These are phyloP conservation scores for Himalopsyche kuldschensis DNA, from an alignment of 2,888 invertebrate genomes.

Conservation along the genomic window DNA sequence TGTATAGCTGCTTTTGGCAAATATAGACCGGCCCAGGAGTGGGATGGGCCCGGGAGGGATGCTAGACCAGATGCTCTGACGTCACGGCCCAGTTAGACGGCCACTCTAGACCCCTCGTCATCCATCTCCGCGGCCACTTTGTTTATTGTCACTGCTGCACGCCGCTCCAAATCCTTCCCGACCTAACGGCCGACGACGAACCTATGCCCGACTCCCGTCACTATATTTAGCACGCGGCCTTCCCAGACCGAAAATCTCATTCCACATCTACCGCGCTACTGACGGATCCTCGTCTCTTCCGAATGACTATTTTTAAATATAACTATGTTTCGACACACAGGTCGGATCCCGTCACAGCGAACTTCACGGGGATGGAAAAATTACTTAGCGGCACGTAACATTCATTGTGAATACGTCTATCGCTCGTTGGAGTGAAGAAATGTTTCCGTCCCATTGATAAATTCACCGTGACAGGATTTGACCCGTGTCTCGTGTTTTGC, in stretches of 20 bases:
- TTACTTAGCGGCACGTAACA: neutral
- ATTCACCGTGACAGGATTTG: neutral
- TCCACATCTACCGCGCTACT: conserved; percentile 7
- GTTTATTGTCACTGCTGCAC: neutral
- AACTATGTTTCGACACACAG: neutral
- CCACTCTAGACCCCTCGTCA: neutral
- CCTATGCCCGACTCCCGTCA: neutral
- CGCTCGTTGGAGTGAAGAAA: neutral
- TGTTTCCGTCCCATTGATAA: neutral
- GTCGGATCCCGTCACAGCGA: conserved; percentile 1
- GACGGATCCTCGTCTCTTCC: conserved; percentile 7
- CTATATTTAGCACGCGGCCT: conserved; percentile 26
- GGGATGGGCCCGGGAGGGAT: conserved; percentile 11
- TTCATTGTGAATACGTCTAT: neutral
- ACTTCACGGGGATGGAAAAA: neutral
- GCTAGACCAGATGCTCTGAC: conserved; percentile 1
- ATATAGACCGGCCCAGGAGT: conserved; percentile 4
- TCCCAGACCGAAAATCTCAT: conserved; percentile 10
- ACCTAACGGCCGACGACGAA: neutral
- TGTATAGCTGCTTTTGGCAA: conserved; percentile 1
- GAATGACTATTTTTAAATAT: conserved; percentile 16
- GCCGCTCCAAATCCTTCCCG: neutral
- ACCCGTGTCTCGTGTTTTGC: neutral
- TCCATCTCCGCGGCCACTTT: neutral
- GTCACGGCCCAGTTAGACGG: conserved; percentile 1